Base-by-base conservation (phyloP, 2,113 vertebrate genomes). In the Phyllopteryx taeniolatus region DNA sequence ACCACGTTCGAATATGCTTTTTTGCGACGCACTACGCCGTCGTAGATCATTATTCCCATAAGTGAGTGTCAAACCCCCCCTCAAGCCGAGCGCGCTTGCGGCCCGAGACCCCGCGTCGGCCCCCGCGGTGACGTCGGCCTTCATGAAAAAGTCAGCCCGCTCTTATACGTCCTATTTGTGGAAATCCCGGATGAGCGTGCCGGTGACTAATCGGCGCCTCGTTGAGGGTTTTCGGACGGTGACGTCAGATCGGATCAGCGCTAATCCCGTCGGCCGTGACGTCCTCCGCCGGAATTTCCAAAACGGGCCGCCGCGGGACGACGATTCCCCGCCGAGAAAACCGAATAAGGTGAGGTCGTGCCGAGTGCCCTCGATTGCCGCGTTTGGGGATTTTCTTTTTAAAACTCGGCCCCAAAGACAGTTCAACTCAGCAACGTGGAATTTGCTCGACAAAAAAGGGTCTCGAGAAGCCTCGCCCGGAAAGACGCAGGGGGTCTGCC, bases 101-200 rank as follows among this genome's bases (percentile, higher is more conserved):
- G 12, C 56, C 11, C n/a, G 10, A 56, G 54, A 27, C 8, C 61
- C 3, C 15, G 33, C 35, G 11, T 3, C 11, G 19, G 19, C 60
- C 20, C 56, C 22, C 22, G 4, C 22, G 9, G 12, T 74, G 39
- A 60, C 68, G 44, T 43, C 67, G 46, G 66, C 78, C 70, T 74
- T 67, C 31, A 73, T 44, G 64, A 84, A 86, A 83, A 66, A 80
- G 79, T 83, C 84, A 84, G 62, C 77, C 74, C 72, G 79, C 81
- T 83, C 85, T 76, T 83, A 39, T 78, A 47, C 61, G n/a, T 73
- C 83, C 86, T 85, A 86, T 89, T 85, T 83, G 71, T 79, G 79
- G 84, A 77, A 75, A 83, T 83, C 87, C 83, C 78, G 33, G 64
- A 70, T n/a, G 78, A 79, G 75, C 68, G 65, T 68, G 79, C 79